Conservation (phyloP, 2,797 vertebrate genomes). For the Cyprinella venusta region DNA sequence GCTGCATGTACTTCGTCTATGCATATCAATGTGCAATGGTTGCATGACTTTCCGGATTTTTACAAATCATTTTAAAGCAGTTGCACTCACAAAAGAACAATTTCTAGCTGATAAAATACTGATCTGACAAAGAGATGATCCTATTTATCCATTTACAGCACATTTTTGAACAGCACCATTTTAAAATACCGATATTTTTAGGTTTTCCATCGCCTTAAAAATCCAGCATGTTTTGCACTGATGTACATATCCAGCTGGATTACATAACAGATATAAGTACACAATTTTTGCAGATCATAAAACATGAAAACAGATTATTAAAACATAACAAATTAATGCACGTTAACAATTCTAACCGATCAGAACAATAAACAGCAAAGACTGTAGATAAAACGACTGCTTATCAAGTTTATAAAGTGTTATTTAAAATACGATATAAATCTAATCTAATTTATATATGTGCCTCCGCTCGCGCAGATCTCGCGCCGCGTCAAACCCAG, state of each 20-base stretch:
- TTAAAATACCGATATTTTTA: neutral
- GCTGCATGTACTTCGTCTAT: neutral
- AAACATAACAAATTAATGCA: neutral
- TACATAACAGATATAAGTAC: neutral
- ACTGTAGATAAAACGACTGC: neutral
- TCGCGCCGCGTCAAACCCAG: slow-evolving; percentile 24
- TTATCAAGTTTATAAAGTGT: neutral
- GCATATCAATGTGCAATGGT: neutral
- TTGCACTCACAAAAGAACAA: neutral
- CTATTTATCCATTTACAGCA: neutral
- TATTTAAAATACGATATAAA: slow-evolving; percentile 4
- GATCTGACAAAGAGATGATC: neutral
- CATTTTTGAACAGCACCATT: neutral
- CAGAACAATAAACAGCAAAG: neutral
- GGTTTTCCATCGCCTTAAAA: neutral
- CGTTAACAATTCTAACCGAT: neutral
- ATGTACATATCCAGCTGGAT: neutral
- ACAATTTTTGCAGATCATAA: neutral
- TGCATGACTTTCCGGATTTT: neutral
- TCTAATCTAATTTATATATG: neutral
- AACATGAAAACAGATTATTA: neutral
- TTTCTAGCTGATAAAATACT: neutral
- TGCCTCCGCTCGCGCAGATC: neutral
- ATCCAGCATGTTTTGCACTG: neutral
- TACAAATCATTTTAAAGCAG: neutral